phyloP scores from a whole-genome alignment of 2,113 vertebrate species.

The Microcebus lehilahytsara region DNA sequence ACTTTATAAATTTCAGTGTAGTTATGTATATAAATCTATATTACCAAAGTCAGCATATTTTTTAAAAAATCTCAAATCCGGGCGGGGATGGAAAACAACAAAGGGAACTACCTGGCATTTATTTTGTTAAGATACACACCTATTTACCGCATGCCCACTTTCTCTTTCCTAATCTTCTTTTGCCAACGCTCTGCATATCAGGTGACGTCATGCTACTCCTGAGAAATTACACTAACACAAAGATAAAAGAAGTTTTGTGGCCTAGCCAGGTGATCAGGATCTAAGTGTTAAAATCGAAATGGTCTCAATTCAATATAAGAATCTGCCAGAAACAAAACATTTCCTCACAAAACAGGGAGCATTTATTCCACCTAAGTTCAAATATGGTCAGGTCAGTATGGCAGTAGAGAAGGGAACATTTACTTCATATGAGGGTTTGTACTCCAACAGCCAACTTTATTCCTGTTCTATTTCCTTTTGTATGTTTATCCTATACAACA shows the following conservation, averaged over 20 bases:
- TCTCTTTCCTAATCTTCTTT: neutral
- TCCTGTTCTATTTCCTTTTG: neutral
- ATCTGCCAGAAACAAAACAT: slow-evolving; percentile 6
- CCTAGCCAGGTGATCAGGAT: neutral
- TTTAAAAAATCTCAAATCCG: neutral
- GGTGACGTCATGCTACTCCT: neutral
- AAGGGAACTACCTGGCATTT: neutral
- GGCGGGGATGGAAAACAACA: neutral
- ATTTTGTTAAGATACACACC: neutral
- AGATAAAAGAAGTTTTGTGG: neutral
- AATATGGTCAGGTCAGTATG: neutral
- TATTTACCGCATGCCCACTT: neutral
- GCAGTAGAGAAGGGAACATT: neutral
- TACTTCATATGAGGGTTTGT: neutral
- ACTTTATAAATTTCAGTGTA: neutral
- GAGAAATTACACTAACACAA: neutral
- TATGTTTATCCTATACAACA: neutral
- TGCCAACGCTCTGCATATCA: neutral
- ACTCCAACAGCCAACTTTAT: neutral
- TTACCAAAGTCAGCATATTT: neutral
- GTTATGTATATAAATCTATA: neutral
- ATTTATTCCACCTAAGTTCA: neutral
- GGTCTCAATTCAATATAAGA: neutral
- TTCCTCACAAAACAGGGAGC: neutral
- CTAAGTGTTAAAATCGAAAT: neutral